Percentiles rank a stretch among this genome's conserved stretches.
phyloP scores from a whole-genome alignment of 53 echinoderm and acorn worm species.

The Paracentrotus lividus region DNA sequence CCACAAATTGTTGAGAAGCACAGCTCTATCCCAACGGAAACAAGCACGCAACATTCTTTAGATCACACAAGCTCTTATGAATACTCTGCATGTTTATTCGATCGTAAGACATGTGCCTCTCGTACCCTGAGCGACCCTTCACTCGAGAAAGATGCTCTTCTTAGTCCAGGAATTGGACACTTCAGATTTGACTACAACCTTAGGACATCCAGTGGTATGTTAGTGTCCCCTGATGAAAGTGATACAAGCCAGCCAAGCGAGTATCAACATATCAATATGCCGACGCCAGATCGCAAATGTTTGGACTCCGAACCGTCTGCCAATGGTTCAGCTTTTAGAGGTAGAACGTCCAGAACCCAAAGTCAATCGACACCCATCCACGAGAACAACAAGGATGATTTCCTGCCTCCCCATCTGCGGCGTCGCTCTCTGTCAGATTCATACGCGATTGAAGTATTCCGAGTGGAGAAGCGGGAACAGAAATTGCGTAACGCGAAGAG shows the following conservation, averaged over 20 bases:
- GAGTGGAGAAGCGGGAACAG: background rate
- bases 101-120: background rate
- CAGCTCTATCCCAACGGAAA: background rate
- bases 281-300: background rate
- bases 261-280: background rate
- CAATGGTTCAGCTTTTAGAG: background rate
- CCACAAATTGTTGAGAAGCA: background rate
- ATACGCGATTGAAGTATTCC: background rate
- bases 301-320: background rate
- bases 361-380: constrained; percentile 45
- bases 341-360: background rate
- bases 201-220: background rate
- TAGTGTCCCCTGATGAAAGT: background rate
- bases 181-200: constrained; percentile 10
- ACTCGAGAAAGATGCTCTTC: background rate
- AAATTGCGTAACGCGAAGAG: background rate
- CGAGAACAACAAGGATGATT: background rate
- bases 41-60: background rate
- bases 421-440: constrained; percentile 49
- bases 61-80: constrained; percentile 6
- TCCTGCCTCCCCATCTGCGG: background rate
- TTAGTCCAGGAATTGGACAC: background rate
- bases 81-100: background rate
- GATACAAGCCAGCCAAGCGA: background rate
- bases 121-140: background rate